Conservation (phyloP, 2,888 invertebrate genomes). For the Philaethria dido region DNA sequence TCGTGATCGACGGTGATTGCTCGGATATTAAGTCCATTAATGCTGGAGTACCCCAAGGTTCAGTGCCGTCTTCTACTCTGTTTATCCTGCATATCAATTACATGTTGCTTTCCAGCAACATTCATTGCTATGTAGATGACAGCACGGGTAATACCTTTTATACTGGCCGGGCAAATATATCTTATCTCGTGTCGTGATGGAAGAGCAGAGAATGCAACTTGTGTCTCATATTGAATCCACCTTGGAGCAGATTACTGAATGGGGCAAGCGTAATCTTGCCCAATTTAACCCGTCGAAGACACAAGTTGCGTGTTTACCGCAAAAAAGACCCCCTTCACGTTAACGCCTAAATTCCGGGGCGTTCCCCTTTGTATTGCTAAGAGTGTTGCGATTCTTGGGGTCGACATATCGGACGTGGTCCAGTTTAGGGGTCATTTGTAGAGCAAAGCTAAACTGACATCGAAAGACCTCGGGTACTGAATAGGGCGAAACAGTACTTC, state of each 20-base stretch:
- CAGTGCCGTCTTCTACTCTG: not conserved
- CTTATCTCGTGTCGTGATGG: not conserved
- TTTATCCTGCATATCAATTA: not conserved
- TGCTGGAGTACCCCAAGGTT: not conserved
- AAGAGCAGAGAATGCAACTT: too few species aligned
- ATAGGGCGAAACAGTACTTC: too few species aligned
- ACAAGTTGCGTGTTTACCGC: too few species aligned
- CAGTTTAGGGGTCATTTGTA: too few species aligned
- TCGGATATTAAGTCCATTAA: too few species aligned
- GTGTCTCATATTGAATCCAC: not conserved
- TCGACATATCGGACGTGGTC: too few species aligned
- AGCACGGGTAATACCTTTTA: not conserved
- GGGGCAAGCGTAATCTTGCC: not conserved
- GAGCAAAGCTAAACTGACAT: too few species aligned
- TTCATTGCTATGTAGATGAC: not conserved
- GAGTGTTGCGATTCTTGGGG: too few species aligned
- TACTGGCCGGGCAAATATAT: not conserved
- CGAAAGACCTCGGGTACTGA: too few species aligned
- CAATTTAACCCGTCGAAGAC: constrained; percentile 14
- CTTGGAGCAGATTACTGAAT: constrained; percentile 6
- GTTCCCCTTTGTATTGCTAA: too few species aligned
- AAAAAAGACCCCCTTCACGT: too few species aligned
- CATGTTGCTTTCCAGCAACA: not conserved
- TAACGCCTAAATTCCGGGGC: too few species aligned
- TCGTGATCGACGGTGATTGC: not conserved